Base-by-base conservation (phyloP, 2,888 invertebrate species). In the Plagodis dolabraria region DNA sequence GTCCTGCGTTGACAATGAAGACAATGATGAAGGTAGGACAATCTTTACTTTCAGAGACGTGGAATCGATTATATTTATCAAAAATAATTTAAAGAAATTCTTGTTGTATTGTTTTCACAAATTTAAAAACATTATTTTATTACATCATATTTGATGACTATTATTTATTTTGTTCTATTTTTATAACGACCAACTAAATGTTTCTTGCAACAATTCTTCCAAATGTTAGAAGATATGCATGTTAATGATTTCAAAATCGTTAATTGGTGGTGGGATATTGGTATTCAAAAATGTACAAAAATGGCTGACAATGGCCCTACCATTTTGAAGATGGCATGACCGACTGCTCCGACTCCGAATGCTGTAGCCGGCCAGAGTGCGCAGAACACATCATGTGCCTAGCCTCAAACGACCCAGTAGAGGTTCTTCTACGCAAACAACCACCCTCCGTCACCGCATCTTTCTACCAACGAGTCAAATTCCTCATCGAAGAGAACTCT, bases 331-430 rank as follows among this genome's bases (percentile, higher is more conserved):
- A 99, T 94, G 99, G 99, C 71, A 96, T 99, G 95, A 95, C 96
- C 75, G 99, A 99, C 94, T 99, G 99, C 93, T 97, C 98, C 69
- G 99, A 99, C 93, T 98, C 98, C 84, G 99, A 99, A 91, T 99
- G 99, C 92, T 99, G 99, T 89, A 96, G 96, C 69, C 96, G 96
- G 80, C 94, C 96, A 22, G 95, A 96, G 70, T 99, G 99, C 90
- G 93, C 95, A 49, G 97, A 97, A 79, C 97, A 97, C 92, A 96
- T 98, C 78, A 97, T 98, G 96, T 99, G 99, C 93, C 95, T 98
- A 79, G 97, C 98, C 33, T 98, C 98, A 76, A 98, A 98, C 81
- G 98, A 99, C 85, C 99, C 99, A 0, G 97, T 98, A 12, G 99
- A 99, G 86, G 99, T 99, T 11, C 94, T 99, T 38, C 95, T 99